Evolutionary conservation across 2,113 vertebrate species (phyloP).

Genomic region (Cervus canadensis): DNA sequence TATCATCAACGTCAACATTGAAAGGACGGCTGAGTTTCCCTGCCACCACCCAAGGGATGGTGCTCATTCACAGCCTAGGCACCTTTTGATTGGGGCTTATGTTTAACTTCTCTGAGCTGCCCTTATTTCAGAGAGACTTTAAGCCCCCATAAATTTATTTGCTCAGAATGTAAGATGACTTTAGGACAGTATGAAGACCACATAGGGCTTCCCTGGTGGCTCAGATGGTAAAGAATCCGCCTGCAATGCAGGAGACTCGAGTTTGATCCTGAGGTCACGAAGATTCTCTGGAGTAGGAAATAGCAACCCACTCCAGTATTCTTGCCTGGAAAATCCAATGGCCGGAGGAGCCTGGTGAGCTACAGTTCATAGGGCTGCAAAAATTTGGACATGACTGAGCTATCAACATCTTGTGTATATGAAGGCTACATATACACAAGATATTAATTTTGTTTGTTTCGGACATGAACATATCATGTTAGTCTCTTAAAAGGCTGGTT

Average conservation of each 20-base stretch:
- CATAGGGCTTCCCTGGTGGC: not conserved
- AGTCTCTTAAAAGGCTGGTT: not conserved
- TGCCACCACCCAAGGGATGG: not conserved
- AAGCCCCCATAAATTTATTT: not conserved
- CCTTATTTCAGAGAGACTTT: not conserved
- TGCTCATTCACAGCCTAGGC: rapidly evolving
- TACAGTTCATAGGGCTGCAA: not conserved
- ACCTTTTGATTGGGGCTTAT: not conserved
- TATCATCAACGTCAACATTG: rapidly evolving
- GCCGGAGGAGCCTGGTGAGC: not conserved
- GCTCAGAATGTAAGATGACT: not conserved
- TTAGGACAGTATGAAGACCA: not conserved
- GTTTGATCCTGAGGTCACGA: not conserved
- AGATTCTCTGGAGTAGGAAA: not conserved
- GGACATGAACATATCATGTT: not conserved
- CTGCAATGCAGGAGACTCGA: not conserved
- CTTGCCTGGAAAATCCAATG: not conserved
- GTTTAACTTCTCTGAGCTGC: not conserved
- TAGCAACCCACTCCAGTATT: not conserved
- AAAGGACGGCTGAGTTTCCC: not conserved
- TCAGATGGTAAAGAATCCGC: not conserved
- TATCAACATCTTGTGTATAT: not conserved
- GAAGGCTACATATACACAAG: too few species aligned
- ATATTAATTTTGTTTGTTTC: not conserved
- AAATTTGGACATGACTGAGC: not conserved